Evolutionary conservation across 2,888 invertebrate species (phyloP).

Genomic region (Phasia obesa): DNA sequence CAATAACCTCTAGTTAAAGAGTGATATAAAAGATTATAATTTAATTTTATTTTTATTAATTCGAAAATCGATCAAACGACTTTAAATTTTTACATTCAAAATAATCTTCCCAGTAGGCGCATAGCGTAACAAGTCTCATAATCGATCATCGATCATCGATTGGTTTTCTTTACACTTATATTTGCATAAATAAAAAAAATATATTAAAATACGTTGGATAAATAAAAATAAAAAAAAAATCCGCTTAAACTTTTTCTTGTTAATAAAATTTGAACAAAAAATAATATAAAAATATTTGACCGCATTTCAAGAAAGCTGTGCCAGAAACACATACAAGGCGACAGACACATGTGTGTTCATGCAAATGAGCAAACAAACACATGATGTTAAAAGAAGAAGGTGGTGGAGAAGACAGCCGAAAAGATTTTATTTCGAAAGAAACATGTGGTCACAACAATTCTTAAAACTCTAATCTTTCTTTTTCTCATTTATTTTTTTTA

Average conservation of each 20-base stretch:
- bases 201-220: not conserved
- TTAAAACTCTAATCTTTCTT: slow-evolving; percentile 43
- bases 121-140: too few species aligned
- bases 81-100: too few species aligned
- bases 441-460: slow-evolving; percentile 55
- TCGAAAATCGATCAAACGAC: too few species aligned
- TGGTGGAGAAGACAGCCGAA: not conserved
- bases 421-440: slow-evolving; percentile 32
- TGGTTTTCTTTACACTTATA: too few species aligned
- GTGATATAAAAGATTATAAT: too few species aligned
- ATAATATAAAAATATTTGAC: slow-evolving; percentile 60
- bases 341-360: not conserved
- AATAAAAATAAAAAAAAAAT: not conserved
- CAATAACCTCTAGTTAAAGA: too few species aligned
- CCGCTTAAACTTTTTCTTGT: slow-evolving; percentile 8
- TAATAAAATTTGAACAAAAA: not conserved
- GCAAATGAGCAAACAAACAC: slow-evolving; percentile 21
- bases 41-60: too few species aligned
- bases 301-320: slow-evolving; percentile 68
- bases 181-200: slow-evolving; percentile 1
- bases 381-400: not conserved
- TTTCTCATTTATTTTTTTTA: not conserved
- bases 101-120: too few species aligned
- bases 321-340: slow-evolving; percentile 37
- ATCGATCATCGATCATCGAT: too few species aligned